These are phyloP conservation scores for Aromia moschata DNA, from an alignment of 2,888 invertebrate species.

Conservation along the genomic window DNA sequence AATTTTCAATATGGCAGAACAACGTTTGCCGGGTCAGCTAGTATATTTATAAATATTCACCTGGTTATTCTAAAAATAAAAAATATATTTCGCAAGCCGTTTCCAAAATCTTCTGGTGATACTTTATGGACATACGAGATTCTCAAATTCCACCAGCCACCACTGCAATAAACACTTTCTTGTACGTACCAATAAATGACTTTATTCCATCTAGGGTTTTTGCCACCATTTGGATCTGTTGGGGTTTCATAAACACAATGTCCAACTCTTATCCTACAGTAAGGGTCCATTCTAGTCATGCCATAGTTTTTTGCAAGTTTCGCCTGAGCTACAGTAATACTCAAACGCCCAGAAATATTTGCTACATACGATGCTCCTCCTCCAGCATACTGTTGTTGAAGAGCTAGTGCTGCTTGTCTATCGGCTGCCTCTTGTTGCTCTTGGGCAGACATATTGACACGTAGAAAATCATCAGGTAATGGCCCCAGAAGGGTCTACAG, in stretches of 20 bases:
- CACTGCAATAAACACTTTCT: no score
- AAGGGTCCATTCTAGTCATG: constrained; percentile 95
- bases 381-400: constrained; percentile 73
- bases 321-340: constrained; percentile 89
- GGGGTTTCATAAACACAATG: constrained; percentile 96
- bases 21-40: no score
- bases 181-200: constrained; percentile 88
- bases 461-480: constrained; percentile 80
- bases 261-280: constrained; percentile 90
- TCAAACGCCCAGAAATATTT: constrained; percentile 74
- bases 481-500: constrained; percentile 80
- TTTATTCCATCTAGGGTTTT: constrained; percentile 96
- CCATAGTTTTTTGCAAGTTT: constrained; percentile 95
- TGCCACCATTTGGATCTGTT: constrained; percentile 93
- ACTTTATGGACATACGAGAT: no score
- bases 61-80: no score
- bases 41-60: no score
- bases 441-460: constrained; percentile 67
- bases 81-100: no score
- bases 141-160: no score
- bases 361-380: constrained; percentile 61
- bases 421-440: constrained; percentile 80
- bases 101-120: no score
- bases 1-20: no score
- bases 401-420: constrained; percentile 78